phyloP scores from a whole-genome alignment of 2,113 vertebrate species.

The Lycocorax pyrrhopterus region DNA sequence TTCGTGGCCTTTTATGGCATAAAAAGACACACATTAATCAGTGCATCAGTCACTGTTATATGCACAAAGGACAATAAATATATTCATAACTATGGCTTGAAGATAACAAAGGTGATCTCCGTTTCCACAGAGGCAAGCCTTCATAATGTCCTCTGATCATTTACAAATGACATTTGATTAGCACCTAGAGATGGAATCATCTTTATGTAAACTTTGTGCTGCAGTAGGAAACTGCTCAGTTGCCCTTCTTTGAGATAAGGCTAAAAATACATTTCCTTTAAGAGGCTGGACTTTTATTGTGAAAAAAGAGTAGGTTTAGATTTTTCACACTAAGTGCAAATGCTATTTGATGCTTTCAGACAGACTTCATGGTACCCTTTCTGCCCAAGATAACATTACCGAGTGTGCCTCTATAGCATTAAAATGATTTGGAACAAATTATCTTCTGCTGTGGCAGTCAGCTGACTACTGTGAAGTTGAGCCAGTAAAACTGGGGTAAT shows the following conservation, averaged over 20 bases:
- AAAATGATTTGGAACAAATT: not conserved
- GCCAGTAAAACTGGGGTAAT: not conserved
- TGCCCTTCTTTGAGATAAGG: not conserved
- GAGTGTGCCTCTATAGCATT: not conserved
- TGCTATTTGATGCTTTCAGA: not conserved
- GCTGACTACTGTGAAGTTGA: not conserved
- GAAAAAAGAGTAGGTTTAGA: not conserved
- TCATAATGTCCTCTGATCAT: not conserved
- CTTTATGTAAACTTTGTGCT: not conserved
- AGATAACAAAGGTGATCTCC: not conserved
- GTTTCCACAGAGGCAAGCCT: not conserved
- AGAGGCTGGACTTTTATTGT: not conserved
- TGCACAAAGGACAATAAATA: not conserved
- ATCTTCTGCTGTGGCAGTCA: not conserved
- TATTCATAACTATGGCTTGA: not conserved
- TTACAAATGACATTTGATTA: constrained; percentile 10
- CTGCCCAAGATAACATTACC: not conserved
- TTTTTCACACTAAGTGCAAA: not conserved
- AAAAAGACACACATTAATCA: not conserved
- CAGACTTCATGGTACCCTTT: not conserved
- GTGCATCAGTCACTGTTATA: not conserved
- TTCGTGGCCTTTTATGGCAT: not conserved
- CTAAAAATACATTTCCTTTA: constrained; percentile 10
- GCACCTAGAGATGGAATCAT: not conserved
- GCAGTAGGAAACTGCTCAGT: not conserved